Evolutionary conservation across 2,888 invertebrate species (phyloP).

Genomic region (Chironomus riparius): DNA sequence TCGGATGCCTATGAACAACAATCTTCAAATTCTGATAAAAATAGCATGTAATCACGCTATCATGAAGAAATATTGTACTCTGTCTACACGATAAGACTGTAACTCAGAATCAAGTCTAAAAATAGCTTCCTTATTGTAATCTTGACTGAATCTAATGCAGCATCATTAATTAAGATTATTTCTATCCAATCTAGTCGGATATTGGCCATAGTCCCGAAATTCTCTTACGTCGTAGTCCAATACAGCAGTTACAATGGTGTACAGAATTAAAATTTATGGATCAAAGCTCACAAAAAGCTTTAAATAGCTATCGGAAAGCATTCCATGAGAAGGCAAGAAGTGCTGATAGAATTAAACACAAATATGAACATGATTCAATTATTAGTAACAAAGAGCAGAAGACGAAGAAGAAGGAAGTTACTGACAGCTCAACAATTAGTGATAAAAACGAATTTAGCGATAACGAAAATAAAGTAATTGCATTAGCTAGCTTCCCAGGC

Average conservation of each 20-base stretch:
- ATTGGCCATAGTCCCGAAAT: slow-evolving; percentile 35
- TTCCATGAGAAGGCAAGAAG: background rate
- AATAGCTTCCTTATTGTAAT: background rate
- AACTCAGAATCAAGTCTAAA: background rate
- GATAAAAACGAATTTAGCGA: slow-evolving; percentile 20
- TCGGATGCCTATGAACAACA: background rate
- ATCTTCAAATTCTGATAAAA: background rate
- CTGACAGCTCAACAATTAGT: slow-evolving; percentile 17
- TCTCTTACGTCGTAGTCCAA: slow-evolving; percentile 28
- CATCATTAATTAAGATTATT: background rate
- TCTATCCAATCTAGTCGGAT: slow-evolving; percentile 27
- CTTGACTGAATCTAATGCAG: too few species aligned
- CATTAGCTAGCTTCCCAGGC: slow-evolving; percentile 72
- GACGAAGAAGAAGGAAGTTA: too few species aligned
- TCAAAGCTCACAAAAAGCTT: slow-evolving; percentile 13
- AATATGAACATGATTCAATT: too few species aligned
- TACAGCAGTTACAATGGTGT: slow-evolving; percentile 39
- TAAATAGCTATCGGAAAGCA: background rate
- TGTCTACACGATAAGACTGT: too few species aligned
- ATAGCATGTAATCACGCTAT: background rate
- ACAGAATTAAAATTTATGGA: slow-evolving; percentile 37
- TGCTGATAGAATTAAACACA: too few species aligned
- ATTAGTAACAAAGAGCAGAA: too few species aligned
- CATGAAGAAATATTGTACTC: too few species aligned
- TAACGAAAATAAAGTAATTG: slow-evolving; percentile 37